phyloP scores from a whole-genome alignment of 2,113 vertebrate species.

The Cygnus buccinator region DNA sequence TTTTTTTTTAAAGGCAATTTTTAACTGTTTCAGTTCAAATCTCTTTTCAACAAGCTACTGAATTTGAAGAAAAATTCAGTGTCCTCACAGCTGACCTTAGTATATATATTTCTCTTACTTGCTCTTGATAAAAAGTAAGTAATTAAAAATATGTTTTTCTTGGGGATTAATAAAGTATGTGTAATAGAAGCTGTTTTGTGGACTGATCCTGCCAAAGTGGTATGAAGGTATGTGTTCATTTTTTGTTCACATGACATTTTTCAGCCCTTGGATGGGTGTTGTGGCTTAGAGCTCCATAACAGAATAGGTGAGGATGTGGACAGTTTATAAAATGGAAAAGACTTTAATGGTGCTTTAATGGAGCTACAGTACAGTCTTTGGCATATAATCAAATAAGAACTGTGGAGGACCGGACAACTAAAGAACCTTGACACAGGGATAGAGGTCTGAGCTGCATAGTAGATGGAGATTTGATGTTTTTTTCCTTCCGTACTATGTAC shows the following conservation, averaged over 20 bases:
- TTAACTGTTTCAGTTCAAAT: neutral
- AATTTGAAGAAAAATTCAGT: neutral
- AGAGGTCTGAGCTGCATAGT: neutral
- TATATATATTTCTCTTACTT: neutral
- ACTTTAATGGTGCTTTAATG: neutral
- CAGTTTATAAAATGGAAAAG: neutral
- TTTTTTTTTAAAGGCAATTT: neutral
- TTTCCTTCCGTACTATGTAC: neutral
- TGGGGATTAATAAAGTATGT: neutral
- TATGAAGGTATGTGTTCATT: neutral
- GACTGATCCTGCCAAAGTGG: neutral
- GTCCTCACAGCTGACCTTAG: neutral
- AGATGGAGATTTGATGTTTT: neutral
- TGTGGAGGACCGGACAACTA: neutral
- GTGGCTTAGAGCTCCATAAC: rapidly evolving
- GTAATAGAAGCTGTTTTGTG: neutral
- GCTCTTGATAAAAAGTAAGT: neutral
- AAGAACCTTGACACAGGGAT: neutral
- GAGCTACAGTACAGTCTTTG: neutral
- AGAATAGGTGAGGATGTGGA: neutral
- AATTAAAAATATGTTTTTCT: neutral
- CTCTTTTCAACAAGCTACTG: neutral
- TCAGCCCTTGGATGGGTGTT: neutral
- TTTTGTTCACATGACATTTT: neutral
- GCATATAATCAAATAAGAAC: neutral